Evolutionary conservation across 2,113 vertebrate genomes (phyloP).

Genomic region (Rhagologus leucostigma): DNA sequence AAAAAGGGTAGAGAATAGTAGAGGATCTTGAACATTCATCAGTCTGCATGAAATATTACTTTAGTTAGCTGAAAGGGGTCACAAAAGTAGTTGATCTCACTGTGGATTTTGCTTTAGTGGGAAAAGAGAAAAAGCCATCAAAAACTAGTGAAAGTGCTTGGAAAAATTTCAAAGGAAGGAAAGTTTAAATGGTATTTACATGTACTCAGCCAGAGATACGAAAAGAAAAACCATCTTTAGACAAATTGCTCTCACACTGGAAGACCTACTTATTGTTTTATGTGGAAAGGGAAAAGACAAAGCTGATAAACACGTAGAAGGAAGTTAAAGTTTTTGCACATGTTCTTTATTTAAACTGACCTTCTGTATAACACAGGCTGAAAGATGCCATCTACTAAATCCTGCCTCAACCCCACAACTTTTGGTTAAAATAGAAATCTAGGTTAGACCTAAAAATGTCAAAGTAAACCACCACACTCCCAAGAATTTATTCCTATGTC

Average conservation of each 20-base stretch:
- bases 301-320: background rate
- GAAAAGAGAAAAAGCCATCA: background rate
- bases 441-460: background rate
- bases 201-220: background rate
- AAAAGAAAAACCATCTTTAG: background rate
- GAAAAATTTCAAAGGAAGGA: background rate
- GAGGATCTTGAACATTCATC: background rate
- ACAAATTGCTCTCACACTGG: background rate
- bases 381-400: background rate
- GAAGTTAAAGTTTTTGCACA: background rate
- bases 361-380: background rate
- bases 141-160: background rate
- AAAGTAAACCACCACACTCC: background rate
- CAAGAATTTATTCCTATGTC: background rate
- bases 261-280: background rate
- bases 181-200: background rate
- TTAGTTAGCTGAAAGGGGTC: background rate
- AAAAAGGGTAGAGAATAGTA: background rate
- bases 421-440: background rate
- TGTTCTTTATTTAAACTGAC: background rate
- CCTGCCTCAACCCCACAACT: background rate
- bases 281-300: background rate
- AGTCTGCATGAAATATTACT: background rate
- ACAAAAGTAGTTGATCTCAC: background rate
- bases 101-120: background rate